These are phyloP conservation scores for Capitella teleta DNA, from an alignment of 1,140 invertebrate genomes.

Conservation along the genomic window DNA sequence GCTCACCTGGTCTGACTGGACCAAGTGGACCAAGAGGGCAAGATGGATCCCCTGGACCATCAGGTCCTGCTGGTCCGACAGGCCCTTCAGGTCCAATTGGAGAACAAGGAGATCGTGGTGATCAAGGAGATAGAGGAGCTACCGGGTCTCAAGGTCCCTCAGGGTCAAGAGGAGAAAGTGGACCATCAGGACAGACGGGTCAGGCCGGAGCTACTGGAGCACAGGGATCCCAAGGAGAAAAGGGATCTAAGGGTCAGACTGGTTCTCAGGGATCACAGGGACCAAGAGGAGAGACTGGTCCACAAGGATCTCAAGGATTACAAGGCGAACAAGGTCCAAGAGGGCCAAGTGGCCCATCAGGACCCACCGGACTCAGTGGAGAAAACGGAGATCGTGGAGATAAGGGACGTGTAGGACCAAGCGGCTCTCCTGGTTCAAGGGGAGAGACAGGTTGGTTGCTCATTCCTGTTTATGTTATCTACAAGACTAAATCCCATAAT, in stretches of 20 bases:
- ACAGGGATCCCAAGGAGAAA: too few species aligned
- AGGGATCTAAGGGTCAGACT: background rate
- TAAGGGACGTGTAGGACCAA: conserved; percentile 12
- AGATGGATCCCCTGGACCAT: background rate
- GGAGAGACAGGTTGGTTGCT: conserved; percentile 9
- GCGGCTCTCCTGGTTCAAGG: conserved; percentile 8
- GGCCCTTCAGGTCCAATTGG: background rate
- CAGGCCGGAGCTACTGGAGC: too few species aligned
- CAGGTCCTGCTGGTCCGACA: background rate
- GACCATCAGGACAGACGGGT: too few species aligned
- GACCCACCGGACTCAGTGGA: too few species aligned
- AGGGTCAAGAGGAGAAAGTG: too few species aligned
- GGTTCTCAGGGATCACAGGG: background rate
- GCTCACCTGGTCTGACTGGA: background rate
- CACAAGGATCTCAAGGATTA: too few species aligned
- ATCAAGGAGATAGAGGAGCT: background rate
- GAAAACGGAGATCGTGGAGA: too few species aligned
- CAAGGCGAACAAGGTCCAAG: too few species aligned
- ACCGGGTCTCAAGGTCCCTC: too few species aligned
- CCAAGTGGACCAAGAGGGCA: background rate
- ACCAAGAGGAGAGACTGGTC: background rate
- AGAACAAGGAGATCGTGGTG: background rate
- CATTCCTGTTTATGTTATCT: too few species aligned
- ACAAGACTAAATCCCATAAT: too few species aligned
- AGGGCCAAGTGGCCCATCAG: too few species aligned